phyloP scores from a whole-genome alignment of 1,140 invertebrate genomes.

The Lerema accius region DNA sequence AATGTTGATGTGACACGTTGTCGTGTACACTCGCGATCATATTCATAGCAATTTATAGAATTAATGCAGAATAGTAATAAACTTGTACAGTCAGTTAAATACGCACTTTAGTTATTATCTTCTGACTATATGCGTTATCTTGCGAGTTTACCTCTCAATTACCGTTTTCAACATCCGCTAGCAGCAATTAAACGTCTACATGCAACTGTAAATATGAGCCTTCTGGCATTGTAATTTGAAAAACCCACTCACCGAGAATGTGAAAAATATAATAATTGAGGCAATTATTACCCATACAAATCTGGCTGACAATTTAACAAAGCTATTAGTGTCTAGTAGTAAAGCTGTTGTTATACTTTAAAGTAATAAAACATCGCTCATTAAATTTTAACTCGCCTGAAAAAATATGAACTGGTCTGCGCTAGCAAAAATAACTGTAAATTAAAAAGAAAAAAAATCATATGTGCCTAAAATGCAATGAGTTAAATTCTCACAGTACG shows the following conservation, averaged over 20 bases:
- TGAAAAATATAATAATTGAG: conserved; percentile 74
- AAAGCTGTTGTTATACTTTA: background rate
- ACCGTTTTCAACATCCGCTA: conserved; percentile 71
- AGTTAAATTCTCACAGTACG: too few relatives aligned
- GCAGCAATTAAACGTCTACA: conserved; percentile 71
- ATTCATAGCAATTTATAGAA: conserved; percentile 18
- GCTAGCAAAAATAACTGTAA: background rate
- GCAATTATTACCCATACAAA: conserved; percentile 71
- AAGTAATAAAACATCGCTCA: background rate
- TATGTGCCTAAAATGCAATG: too few relatives aligned
- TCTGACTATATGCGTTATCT: conserved; percentile 60
- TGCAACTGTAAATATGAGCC: conserved; percentile 75
- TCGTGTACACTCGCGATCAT: conserved; percentile 48
- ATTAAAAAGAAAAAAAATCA: conserved; percentile 4
- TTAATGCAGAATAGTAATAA: conserved; percentile 26
- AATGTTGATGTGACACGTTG: conserved; percentile 39
- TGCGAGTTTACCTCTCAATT: conserved; percentile 68
- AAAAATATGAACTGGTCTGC: background rate
- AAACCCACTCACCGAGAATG: conserved; percentile 69
- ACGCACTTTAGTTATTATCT: conserved; percentile 44
- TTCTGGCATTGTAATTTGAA: conserved; percentile 69
- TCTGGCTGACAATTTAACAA: conserved; percentile 62
- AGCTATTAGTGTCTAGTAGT: conserved; percentile 59
- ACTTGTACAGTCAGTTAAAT: conserved; percentile 31
- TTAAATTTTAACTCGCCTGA: background rate